phyloP scores from a whole-genome alignment of 2,797 vertebrate species.

The Botia kubotai region DNA sequence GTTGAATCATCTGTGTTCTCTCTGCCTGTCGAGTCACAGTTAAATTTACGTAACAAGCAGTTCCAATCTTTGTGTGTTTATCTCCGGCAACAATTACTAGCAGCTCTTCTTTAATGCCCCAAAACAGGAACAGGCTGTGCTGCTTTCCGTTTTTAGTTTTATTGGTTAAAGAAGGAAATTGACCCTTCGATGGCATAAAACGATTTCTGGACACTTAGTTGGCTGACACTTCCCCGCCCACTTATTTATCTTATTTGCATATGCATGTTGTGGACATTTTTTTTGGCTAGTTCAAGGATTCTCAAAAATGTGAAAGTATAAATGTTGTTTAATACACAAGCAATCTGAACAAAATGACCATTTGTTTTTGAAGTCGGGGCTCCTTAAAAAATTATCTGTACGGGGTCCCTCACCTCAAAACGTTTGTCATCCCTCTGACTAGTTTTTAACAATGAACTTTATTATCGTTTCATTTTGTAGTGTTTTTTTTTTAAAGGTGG shows the following conservation, averaged over 20 bases:
- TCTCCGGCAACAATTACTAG: slow-evolving; percentile 13
- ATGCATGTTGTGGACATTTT: background rate
- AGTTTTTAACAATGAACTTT: too few species aligned
- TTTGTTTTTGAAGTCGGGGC: too few species aligned
- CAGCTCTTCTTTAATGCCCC: slow-evolving; percentile 6
- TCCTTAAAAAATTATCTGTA: too few species aligned
- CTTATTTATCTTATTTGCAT: slow-evolving; percentile 21
- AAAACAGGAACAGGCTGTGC: background rate
- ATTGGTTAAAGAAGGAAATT: slow-evolving; percentile 18
- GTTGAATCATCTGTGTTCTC: background rate
- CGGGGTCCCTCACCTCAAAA: too few species aligned
- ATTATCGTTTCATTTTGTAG: too few species aligned
- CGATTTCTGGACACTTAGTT: background rate
- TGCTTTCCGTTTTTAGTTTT: background rate
- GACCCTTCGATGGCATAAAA: slow-evolving; percentile 9
- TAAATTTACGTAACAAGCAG: background rate
- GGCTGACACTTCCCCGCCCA: slow-evolving; percentile 5
- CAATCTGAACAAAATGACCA: too few species aligned
- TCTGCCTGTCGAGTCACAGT: background rate
- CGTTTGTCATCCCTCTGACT: too few species aligned
- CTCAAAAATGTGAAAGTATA: too few species aligned
- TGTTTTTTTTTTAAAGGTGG: too few species aligned
- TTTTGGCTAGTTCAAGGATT: too few species aligned
- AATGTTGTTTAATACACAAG: too few species aligned
- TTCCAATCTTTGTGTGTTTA: background rate